Base-by-base conservation (phyloP, 2,113 vertebrate species). In the Dolichallabes microphthalmus region DNA sequence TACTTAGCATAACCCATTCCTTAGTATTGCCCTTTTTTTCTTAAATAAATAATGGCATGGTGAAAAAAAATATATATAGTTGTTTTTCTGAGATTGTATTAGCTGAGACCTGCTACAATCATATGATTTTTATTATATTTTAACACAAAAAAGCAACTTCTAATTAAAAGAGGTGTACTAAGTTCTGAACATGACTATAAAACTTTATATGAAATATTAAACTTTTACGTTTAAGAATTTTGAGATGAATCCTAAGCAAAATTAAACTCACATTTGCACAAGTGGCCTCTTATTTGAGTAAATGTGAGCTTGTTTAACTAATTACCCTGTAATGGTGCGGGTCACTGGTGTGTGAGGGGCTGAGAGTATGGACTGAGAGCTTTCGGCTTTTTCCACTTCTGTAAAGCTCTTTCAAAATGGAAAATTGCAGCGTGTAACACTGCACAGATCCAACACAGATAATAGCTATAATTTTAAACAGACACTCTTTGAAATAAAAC, bases 401-500 rank as follows among this genome's bases (percentile, higher is more conserved):
- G 52, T 63, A 76, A 52, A 50, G 30, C 80, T 66, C 79, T 66
- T 82, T 81, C 79, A 86, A 53, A 82, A 52, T 8, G 60, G 60
- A 55, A 76, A 82, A 64, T 66, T 5, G 71, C 22, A 76, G 71
- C 60, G 2, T 66, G 79, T 82, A 76, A 86, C 85, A 86, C 52
- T 82, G 82, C 69, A 82, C 88, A 86, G 84, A 86, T 64, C 82
- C 83, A 64, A 32, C 55, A 27, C 64, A 39, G 55, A 84, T 87
- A 90, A 89, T 88, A 86, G 75, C 77, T 64, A 60, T 90, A 82
- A 87, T 91, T 88, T 90, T 81, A 82, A 90, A 58, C 86, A 87
- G 88, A 85, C 64, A 83, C 80, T 85, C 85, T 87, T 55, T 86
- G 61, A 88, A 63, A 87, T 86, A 82, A 88, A 88, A 84, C 89